Base-by-base conservation (phyloP, 2,797 vertebrate genomes). In the Oryzias sinensis region DNA sequence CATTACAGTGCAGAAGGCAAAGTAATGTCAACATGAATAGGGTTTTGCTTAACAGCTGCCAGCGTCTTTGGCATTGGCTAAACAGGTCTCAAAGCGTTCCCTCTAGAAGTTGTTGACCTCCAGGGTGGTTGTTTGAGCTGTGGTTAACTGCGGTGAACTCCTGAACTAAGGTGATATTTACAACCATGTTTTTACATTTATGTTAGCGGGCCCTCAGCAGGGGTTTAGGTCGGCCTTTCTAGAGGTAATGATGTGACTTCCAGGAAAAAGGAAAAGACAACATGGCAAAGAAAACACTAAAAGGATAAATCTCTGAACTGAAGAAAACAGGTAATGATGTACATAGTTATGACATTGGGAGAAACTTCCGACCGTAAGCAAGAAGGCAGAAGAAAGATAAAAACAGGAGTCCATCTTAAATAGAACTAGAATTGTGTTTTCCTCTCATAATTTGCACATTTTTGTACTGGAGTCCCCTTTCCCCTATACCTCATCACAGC, bases 401-500 rank as follows among this genome's bases (percentile, higher is more conserved):
- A 37, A 18, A 42, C 29, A 33, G 29, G 29, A 33, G 8, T 33
- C 29, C 29, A 33, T 2, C 29, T 33, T 11, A 33, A 33, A 33
- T 11, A 33, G 1, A 9, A 33, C 3, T 2, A 33, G 8, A 2
- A 33, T 33, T 33, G 11, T 14, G 8, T 67, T 67, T 62, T 49
- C 42, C 18, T 53, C 54, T 53, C 4, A 5, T 20, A 15, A 6
- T 56, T 65, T 20, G 18, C 46, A 46, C 46, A 43, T 66, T 70
- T 37, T 54, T 24, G 29, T 16, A 5, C 4, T 49, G 16, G 15
- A 13, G 53, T 24, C 37, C 37, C 45, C 27, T 27, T 40, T 51
- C 33, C 53, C 61, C 63, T 60, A 37, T 24, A 53, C 66, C 58
- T 76, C 49, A 17, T 73, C 68, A 67, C 43, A 55, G 55, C 25